Evolutionary conservation across 2,888 invertebrate genomes (phyloP).

Genomic region (Eugnorisma glareosa): DNA sequence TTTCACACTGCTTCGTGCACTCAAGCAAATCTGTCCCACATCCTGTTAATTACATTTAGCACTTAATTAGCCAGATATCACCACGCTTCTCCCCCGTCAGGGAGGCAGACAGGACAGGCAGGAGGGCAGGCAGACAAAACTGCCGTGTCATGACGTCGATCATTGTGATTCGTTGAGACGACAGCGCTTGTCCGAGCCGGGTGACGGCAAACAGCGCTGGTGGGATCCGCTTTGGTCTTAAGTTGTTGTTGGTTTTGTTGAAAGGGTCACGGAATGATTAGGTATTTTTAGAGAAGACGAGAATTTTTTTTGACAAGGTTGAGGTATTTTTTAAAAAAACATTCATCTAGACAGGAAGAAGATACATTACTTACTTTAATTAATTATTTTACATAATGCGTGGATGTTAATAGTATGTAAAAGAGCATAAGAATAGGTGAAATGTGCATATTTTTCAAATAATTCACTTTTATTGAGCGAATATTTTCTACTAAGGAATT

Average conservation of each 20-base stretch:
- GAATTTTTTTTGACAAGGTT: background rate
- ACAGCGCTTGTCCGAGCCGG: constrained; percentile 82
- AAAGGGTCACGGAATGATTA: background rate
- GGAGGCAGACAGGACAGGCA: constrained; percentile 43
- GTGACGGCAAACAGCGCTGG: constrained; percentile 81
- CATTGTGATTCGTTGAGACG: constrained; percentile 88
- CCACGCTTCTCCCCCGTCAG: constrained; percentile 38
- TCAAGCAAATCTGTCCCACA: background rate
- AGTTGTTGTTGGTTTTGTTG: background rate
- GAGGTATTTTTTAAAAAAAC: too few relatives aligned
- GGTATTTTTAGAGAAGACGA: background rate
- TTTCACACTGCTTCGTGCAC: background rate
- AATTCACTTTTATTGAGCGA: background rate
- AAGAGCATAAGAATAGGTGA: background rate
- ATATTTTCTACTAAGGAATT: constrained; percentile 9
- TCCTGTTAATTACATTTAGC: constrained; percentile 34
- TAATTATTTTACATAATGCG: background rate
- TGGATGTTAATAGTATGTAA: background rate
- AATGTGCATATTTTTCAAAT: constrained; percentile 39
- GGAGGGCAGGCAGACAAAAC: constrained; percentile 69
- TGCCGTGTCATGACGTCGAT: constrained; percentile 85
- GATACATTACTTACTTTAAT: background rate
- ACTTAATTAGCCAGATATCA: constrained; percentile 51
- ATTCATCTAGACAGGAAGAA: too few relatives aligned
- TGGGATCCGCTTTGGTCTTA: constrained; percentile 69